A percentile compares a stretch with the other conserved stretches of the same genome.
Conservation (phyloP, 2,797 vertebrate genomes). For the Rallus crepitans region DNA sequence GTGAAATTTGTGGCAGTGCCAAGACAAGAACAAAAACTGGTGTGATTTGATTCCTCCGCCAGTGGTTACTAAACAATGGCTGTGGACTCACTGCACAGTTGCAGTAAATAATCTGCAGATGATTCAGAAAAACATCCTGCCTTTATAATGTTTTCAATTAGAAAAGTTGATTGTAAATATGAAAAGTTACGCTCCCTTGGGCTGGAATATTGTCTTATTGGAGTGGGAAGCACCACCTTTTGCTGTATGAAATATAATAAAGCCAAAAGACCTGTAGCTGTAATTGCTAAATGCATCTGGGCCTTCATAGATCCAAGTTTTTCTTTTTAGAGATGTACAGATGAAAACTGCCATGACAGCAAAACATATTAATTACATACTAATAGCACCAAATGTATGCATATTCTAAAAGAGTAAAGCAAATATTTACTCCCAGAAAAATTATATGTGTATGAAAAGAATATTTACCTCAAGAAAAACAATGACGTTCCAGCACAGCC, state of each 20-base stretch:
- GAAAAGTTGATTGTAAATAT: background rate
- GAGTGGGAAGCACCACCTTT: background rate
- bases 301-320: background rate
- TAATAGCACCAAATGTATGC: background rate
- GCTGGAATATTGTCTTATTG: background rate
- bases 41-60: background rate
- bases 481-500: background rate
- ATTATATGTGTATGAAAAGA: background rate
- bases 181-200: background rate
- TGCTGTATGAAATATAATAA: background rate
- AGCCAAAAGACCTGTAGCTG: background rate
- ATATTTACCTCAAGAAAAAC: background rate
- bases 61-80: background rate
- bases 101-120: background rate
- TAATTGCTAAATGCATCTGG: background rate
- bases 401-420: background rate
- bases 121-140: background rate
- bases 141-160: background rate
- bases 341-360: background rate
- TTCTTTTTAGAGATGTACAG: background rate
- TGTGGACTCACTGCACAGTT: background rate
- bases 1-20: background rate
- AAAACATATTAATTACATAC: background rate
- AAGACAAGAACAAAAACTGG: background rate
- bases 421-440: background rate